Evolutionary conservation across 30 jellyfish, hydroid and myxozoan species (phyloP).

Genomic region (Clytia hemisphaerica): DNA sequence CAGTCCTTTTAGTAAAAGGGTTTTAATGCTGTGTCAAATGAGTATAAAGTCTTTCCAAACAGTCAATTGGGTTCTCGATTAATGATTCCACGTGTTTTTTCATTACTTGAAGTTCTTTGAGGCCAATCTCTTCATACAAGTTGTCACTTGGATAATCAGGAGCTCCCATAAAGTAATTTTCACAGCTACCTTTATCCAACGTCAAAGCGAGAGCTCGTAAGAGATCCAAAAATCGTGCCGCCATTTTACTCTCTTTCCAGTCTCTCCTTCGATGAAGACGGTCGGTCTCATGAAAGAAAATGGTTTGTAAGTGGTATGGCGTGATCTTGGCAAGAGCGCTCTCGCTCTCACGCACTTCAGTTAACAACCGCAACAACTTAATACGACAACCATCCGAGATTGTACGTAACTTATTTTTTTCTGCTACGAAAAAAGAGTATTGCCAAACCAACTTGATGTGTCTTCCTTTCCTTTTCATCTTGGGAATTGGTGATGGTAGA

Average conservation of each 20-base stretch:
- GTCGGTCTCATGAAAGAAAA: slow-evolving; percentile 49
- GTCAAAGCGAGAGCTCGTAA: slow-evolving; percentile 15
- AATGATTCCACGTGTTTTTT: slow-evolving; percentile 24
- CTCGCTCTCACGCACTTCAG: slow-evolving; percentile 65
- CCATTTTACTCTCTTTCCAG: slow-evolving; percentile 38
- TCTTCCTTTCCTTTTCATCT: slow-evolving; percentile 2
- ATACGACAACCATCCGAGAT: slow-evolving; percentile 66
- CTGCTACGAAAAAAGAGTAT: slow-evolving; percentile 65
- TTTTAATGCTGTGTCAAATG: too few species aligned
- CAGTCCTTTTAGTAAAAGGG: too few species aligned
- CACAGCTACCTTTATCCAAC: slow-evolving; percentile 16
- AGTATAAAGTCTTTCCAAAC: too few species aligned
- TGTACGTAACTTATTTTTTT: slow-evolving; percentile 60
- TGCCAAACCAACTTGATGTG: slow-evolving; percentile 38
- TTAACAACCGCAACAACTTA: slow-evolving; percentile 46
- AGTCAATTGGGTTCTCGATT: slow-evolving; percentile 43
- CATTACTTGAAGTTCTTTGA: slow-evolving; percentile 31
- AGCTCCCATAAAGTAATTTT: slow-evolving; percentile 49
- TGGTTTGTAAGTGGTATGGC: slow-evolving; percentile 57
- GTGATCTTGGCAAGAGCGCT: slow-evolving; percentile 39
- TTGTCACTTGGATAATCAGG: slow-evolving; percentile 57
- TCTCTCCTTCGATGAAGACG: slow-evolving; percentile 26
- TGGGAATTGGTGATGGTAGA: not conserved
- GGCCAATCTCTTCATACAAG: slow-evolving; percentile 31
- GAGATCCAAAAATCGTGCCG: slow-evolving; percentile 28